Evolutionary conservation across 2,888 invertebrate species (phyloP), one percentile per base, ranked within the genome.

Genomic region (Drosophila phalerata): DNA sequence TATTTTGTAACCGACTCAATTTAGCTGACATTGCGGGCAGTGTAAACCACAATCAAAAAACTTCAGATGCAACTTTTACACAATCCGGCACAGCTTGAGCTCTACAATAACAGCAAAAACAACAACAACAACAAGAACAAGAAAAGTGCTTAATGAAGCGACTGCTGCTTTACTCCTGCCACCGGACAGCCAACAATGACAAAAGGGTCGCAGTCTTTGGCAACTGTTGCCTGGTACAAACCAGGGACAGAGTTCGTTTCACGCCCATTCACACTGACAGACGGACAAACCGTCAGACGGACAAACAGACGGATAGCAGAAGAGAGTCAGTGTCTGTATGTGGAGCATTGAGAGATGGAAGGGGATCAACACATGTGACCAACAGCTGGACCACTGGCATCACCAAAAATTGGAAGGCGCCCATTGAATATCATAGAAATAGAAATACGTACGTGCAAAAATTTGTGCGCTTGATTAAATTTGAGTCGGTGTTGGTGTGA

Each of bases 391-490:
- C 40, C 55, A 58, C 34, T 57, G 63, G 52, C 25, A 60, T 43
- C 19, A n/a, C 62, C 74, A 65, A 69, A 77, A 67, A 75, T 62
- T 64, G 71, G 65, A 52, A 38, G 70, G 56, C 53, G 61, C 49
- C 72, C 76, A 86, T 84, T 81, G 82, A 84, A 83, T 83, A 84
- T 71, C 74, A 85, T 81, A 67, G 79, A 86, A 84, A 81, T 67
- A 79, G 85, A 73, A 76, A 81, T 78, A 86, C 74, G 83, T 87
- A 87, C 89, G 89, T 87, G 88, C 87, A 79, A 82, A 85, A 88
- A 89, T 87, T 85, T 76, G 82, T 82, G 82, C 89, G 86, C 89
- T 86, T 86, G 89, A 86, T 86, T 86, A 89, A 86, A 89, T 86
- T 89, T 87, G 64, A 85, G 75, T 85, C 30, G 38, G 22, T 55